Conservation (phyloP, 2,888 invertebrate species). For the Bombyx huttoni region DNA sequence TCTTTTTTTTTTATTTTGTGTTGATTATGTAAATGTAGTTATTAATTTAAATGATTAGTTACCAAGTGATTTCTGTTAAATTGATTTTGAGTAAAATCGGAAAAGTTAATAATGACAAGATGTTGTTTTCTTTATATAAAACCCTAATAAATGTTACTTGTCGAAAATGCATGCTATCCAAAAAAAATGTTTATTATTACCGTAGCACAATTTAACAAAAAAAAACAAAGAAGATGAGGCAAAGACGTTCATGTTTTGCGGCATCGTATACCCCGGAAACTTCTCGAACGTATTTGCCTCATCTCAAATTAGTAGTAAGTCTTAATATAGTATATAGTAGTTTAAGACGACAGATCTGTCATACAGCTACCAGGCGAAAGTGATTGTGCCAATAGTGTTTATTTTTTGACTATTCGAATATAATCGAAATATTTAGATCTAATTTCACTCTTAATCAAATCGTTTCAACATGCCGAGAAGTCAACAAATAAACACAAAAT, state of each 20-base stretch:
- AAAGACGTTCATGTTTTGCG: neutral
- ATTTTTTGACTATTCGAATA: conserved; percentile 24
- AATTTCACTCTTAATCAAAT: neutral
- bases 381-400: conserved; percentile 38
- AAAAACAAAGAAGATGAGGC: conserved; percentile 10
- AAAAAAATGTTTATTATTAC: conserved; percentile 38
- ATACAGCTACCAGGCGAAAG: conserved; percentile 52
- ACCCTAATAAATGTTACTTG: conserved; percentile 35
- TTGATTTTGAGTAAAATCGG: conserved; percentile 63
- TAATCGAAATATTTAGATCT: neutral
- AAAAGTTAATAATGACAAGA: conserved; percentile 52
- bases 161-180: conserved; percentile 22
- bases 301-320: conserved; percentile 33
- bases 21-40: conserved; percentile 57
- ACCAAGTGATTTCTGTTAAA: conserved; percentile 64
- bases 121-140: conserved; percentile 61
- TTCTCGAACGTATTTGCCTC: conserved; percentile 12
- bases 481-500: conserved; percentile 16
- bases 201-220: conserved; percentile 47
- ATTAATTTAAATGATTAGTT: conserved; percentile 64
- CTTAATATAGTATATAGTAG: conserved; percentile 43
- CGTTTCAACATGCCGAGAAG: neutral
- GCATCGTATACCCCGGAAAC: conserved; percentile 5
- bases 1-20: conserved; percentile 30
- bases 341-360: conserved; percentile 61